These are phyloP conservation scores for Polypterus senegalus DNA, from an alignment of 2,113 vertebrate species.

Conservation along the genomic window DNA sequence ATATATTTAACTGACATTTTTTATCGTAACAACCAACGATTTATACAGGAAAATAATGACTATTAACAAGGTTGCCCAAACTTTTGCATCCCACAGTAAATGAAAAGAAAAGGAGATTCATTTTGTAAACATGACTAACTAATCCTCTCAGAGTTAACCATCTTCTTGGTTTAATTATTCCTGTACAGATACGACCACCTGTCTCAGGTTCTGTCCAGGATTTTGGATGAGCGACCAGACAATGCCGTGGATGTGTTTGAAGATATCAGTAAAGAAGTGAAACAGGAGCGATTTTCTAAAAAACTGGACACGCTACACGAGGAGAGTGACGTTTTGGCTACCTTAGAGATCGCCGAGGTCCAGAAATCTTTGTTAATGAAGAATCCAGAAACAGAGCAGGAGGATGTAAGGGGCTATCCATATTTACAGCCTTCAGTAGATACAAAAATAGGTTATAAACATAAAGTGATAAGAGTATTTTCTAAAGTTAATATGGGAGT, in stretches of 20 bases:
- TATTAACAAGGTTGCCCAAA: too few species aligned
- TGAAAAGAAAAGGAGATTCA: not conserved
- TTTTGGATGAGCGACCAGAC: constrained; percentile 50
- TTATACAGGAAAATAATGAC: too few species aligned
- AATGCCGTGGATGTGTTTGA: constrained; percentile 56
- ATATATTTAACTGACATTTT: too few species aligned
- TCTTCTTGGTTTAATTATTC: not conserved
- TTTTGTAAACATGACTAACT: not conserved
- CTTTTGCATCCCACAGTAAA: too few species aligned
- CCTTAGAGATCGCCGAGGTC: constrained; percentile 44
- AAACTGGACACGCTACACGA: constrained; percentile 52
- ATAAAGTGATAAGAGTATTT: too few species aligned
- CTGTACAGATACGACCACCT: constrained; percentile 56
- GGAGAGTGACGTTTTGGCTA: constrained; percentile 35
- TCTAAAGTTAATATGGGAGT: too few species aligned
- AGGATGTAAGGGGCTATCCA: not conserved
- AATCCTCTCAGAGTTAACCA: not conserved
- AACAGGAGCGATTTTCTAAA: constrained; percentile 42
- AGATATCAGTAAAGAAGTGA: constrained; percentile 53
- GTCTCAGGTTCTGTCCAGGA: constrained; percentile 42
- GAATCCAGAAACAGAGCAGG: constrained; percentile 34
- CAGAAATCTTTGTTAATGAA: constrained; percentile 46
- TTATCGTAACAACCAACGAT: too few species aligned
- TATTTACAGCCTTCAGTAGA: too few species aligned
- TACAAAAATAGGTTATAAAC: too few species aligned